These are phyloP conservation scores for Chrysocyon brachyurus DNA, from an alignment of 2,797 vertebrate species.

Conservation along the genomic window DNA sequence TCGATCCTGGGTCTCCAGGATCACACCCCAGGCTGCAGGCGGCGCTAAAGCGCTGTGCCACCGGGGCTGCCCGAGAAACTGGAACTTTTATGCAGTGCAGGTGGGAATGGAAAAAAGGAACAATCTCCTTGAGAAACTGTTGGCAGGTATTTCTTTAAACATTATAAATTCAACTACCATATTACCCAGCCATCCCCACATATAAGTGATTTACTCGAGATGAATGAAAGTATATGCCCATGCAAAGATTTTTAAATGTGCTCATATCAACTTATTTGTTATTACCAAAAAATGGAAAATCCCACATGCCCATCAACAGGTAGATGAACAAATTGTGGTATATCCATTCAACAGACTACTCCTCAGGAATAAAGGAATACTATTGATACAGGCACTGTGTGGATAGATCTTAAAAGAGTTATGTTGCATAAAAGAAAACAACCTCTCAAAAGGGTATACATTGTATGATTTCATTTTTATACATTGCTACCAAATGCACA, in stretches of 20 bases:
- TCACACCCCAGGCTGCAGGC: too few relatives aligned
- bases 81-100: neutral
- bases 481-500: neutral
- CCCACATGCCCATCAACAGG: neutral
- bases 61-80: neutral
- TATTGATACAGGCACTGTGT: neutral
- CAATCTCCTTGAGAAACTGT: neutral
- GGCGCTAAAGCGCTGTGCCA: too few relatives aligned
- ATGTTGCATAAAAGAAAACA: neutral
- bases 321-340: neutral
- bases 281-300: neutral
- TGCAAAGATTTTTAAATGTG: neutral
- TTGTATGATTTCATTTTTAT: neutral
- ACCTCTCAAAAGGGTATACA: neutral
- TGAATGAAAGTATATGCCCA: neutral
- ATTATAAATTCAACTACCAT: neutral
- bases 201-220: neutral
- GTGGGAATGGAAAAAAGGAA: neutral
- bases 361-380: neutral
- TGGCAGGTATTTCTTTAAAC: constrained; percentile 6
- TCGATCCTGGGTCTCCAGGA: too few relatives aligned
- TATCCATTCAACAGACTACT: neutral
- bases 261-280: neutral
- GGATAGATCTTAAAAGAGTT: neutral
- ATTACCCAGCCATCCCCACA: neutral